Percentiles rank a stretch among this genome's conserved stretches.
These are phyloP conservation scores for Colletes gigas DNA, from an alignment of 1,140 invertebrate genomes.

Conservation along the genomic window DNA sequence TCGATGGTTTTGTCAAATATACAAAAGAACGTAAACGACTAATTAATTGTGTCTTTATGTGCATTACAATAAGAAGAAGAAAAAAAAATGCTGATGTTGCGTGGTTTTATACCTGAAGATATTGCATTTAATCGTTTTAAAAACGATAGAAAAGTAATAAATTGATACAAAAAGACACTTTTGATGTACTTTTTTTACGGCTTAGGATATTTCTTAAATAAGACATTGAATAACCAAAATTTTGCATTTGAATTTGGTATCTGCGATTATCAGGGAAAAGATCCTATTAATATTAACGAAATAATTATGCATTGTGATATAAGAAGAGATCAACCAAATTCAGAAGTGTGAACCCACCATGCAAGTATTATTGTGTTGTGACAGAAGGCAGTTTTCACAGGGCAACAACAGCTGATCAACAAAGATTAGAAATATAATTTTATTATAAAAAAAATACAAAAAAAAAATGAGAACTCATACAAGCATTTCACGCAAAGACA, in stretches of 20 bases:
- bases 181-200: constrained; percentile 34
- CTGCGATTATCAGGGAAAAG: constrained; percentile 53
- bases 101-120: constrained; percentile 26
- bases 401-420: constrained; percentile 80
- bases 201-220: constrained; percentile 70
- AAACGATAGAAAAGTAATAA: constrained; percentile 5
- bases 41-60: constrained; percentile 21
- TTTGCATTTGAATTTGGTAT: constrained; percentile 71
- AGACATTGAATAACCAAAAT: constrained; percentile 62
- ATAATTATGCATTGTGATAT: constrained; percentile 63
- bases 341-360: constrained; percentile 76
- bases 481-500: constrained; percentile 69
- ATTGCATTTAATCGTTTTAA: background rate
- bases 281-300: constrained; percentile 58
- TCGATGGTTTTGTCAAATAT: constrained; percentile 20
- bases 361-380: constrained; percentile 81
- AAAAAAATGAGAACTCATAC: constrained; percentile 68
- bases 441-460: constrained; percentile 77
- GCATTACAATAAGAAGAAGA: background rate
- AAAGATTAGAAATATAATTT: constrained; percentile 79
- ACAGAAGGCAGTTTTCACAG: constrained; percentile 82
- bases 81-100: constrained; percentile 25
- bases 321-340: constrained; percentile 65
- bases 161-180: background rate
- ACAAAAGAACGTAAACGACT: constrained; percentile 20